phyloP scores from a whole-genome alignment of 2,113 vertebrate genomes.

The Etheostoma spectabile region DNA sequence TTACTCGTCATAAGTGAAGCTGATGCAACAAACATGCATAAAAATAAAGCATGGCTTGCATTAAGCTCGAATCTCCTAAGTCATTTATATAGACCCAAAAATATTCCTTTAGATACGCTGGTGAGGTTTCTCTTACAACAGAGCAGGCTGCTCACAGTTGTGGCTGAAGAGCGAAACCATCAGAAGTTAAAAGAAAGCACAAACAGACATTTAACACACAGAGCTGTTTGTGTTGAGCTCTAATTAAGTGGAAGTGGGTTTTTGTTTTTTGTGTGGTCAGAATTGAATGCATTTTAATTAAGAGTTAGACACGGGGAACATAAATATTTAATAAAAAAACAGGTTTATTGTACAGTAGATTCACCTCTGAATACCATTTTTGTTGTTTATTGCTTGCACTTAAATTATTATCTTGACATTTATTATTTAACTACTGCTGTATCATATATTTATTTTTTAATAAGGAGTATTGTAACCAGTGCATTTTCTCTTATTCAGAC shows the following conservation, averaged over 20 bases:
- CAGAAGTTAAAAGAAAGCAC: conserved; percentile 23
- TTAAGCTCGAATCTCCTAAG: neutral
- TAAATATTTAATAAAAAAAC: neutral
- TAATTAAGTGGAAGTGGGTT: neutral
- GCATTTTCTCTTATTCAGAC: conserved; percentile 84
- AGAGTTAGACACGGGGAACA: neutral
- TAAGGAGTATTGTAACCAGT: conserved; percentile 8
- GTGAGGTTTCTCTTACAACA: conserved; percentile 22
- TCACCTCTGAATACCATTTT: neutral
- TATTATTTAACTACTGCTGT: neutral
- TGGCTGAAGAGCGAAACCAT: conserved; percentile 7
- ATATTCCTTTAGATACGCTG: conserved; percentile 24
- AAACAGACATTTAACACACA: conserved; percentile 1
- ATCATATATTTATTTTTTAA: neutral
- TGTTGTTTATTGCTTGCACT: neutral
- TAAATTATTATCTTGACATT: neutral
- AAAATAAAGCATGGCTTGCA: conserved; percentile 33
- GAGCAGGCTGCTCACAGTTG: neutral
- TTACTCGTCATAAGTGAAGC: conserved; percentile 32
- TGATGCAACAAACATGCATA: conserved; percentile 25
- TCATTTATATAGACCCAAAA: conserved; percentile 7
- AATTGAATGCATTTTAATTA: neutral
- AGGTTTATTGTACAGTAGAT: neutral
- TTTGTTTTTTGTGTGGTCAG: neutral
- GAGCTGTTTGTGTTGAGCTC: neutral